Conservation (phyloP, 1,140 invertebrate genomes). For the Pogonomyrmex californicus region DNA sequence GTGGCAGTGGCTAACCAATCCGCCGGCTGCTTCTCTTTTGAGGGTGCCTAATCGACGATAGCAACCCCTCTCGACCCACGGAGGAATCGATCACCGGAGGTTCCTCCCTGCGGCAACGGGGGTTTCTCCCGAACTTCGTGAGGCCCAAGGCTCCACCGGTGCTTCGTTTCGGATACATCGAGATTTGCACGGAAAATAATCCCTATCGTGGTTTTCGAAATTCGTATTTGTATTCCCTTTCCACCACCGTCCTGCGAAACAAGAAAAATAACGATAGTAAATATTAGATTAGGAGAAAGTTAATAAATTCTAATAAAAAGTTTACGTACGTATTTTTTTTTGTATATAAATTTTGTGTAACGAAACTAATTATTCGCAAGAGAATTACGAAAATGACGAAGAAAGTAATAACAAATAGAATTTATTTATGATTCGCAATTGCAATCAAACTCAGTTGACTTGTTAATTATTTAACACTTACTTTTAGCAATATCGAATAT, state of each 20-base stretch:
- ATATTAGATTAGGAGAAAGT: background rate
- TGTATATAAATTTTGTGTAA: background rate
- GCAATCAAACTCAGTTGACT: background rate
- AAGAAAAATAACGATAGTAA: background rate
- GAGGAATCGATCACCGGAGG: conserved; percentile 67
- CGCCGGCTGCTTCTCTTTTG: conserved; percentile 38
- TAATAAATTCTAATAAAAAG: background rate
- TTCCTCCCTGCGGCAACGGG: conserved; percentile 47
- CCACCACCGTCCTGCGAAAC: background rate
- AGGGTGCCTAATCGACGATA: conserved; percentile 76
- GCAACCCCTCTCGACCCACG: conserved; percentile 72
- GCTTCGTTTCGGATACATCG: conserved; percentile 23
- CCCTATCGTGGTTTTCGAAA: background rate
- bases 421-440: background rate
- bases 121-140: conserved; percentile 33
- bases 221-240: background rate
- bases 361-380: background rate
- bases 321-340: background rate
- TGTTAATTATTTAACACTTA: background rate
- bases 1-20: conserved; percentile 83
- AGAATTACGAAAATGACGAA: background rate
- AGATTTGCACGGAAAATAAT: conserved; percentile 1
- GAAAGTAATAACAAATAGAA: background rate
- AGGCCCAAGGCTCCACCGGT: conserved; percentile 10
- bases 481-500: background rate